These are phyloP conservation scores for Parazoanthus darwini DNA, from an alignment of 92 coral and sea anemone species.

Conservation along the genomic window DNA sequence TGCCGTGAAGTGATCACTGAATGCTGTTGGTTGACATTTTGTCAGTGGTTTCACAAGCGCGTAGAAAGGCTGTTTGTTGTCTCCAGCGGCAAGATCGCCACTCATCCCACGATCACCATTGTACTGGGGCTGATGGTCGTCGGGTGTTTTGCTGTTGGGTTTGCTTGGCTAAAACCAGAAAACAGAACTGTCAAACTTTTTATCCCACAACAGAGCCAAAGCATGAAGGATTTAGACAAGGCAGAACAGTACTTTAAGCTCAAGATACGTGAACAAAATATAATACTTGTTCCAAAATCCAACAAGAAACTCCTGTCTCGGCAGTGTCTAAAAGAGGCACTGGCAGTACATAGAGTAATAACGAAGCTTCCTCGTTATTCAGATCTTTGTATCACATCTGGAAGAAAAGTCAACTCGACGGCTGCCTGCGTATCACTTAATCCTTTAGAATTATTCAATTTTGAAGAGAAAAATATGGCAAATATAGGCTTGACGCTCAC, in stretches of 20 bases:
- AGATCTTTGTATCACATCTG: constrained; percentile 55
- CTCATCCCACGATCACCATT: constrained; percentile 61
- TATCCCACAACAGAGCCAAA: constrained; percentile 82
- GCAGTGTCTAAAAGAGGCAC: constrained; percentile 53
- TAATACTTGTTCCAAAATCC: constrained; percentile 59
- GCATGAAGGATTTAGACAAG: constrained; percentile 64
- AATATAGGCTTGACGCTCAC: constrained; percentile 50
- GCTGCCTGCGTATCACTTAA: constrained; percentile 52
- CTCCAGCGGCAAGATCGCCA: constrained; percentile 58
- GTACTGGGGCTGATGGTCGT: constrained; percentile 49
- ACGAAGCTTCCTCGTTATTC: constrained; percentile 49
- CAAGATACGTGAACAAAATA: constrained; percentile 55
- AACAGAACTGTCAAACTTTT: constrained; percentile 83
- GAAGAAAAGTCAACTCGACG: constrained; percentile 32
- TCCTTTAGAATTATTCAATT: constrained; percentile 61
- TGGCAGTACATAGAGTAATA: constrained; percentile 51
- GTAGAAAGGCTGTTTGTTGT: constrained; percentile 56
- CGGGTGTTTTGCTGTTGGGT: constrained; percentile 76
- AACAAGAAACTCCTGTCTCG: constrained; percentile 41
- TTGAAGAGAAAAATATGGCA: constrained; percentile 46
- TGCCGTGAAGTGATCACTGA: constrained; percentile 27
- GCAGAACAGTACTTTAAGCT: constrained; percentile 71
- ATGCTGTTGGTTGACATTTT: constrained; percentile 65
- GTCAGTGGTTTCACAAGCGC: constrained; percentile 62
- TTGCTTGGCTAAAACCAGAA: constrained; percentile 73